phyloP scores from a whole-genome alignment of 2,888 invertebrate genomes.

The Dynastes hyllus region DNA sequence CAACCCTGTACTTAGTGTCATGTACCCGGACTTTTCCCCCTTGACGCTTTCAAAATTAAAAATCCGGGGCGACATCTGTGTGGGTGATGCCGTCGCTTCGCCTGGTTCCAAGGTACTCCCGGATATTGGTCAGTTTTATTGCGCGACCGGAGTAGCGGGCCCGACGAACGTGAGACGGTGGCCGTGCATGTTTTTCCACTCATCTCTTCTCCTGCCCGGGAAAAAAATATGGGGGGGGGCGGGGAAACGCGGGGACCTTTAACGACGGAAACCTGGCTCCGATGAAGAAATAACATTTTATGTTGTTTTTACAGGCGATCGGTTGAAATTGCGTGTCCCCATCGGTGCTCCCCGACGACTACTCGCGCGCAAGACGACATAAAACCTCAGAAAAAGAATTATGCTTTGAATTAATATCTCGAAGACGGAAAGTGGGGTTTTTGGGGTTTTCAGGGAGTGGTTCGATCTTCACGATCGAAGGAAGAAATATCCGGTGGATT shows the following conservation, averaged over 20 bases:
- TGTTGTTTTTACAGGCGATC: conserved; percentile 69
- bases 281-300: conserved; percentile 71
- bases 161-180: conserved; percentile 67
- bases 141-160: conserved; percentile 62
- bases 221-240: conserved; percentile 48
- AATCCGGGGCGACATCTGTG: conserved; percentile 68
- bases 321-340: conserved; percentile 65
- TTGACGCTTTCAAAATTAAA: too few relatives aligned
- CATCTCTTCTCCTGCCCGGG: conserved; percentile 58
- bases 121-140: conserved; percentile 72
- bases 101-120: conserved; percentile 63
- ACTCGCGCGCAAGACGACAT: conserved; percentile 57
- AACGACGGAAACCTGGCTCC: conserved; percentile 68
- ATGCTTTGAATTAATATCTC: conserved; percentile 65
- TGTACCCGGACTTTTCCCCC: conserved; percentile 56
- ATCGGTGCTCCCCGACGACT: conserved; percentile 11
- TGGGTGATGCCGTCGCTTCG: conserved; percentile 41
- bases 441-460: too few relatives aligned
- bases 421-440: too few relatives aligned
- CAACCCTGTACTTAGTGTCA: neutral
- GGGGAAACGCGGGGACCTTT: conserved; percentile 59
- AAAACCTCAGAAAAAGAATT: conserved; percentile 62
- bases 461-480: conserved; percentile 24
- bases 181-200: conserved; percentile 63
- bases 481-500: conserved; percentile 31